Evolutionary conservation across 2,888 invertebrate species (phyloP).

Genomic region (Invenusta paracnida): DNA sequence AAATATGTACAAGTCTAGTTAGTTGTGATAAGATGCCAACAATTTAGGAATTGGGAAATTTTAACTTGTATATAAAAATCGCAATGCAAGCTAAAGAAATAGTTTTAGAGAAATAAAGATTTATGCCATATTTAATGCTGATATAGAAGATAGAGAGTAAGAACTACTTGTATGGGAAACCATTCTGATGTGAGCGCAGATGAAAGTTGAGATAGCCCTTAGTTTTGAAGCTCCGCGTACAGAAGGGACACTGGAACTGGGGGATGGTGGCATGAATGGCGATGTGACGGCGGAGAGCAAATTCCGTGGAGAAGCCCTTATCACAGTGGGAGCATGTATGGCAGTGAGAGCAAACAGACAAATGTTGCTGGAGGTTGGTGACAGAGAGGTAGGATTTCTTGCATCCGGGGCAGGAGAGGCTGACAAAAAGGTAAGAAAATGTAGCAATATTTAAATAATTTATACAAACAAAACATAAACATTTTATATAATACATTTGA

Average conservation of each 20-base stretch:
- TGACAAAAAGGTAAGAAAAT: too few relatives aligned
- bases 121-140: too few relatives aligned
- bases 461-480: too few relatives aligned
- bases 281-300: neutral
- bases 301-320: neutral
- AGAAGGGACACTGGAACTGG: neutral
- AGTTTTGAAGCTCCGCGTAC: neutral
- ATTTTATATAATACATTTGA: too few relatives aligned
- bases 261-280: neutral
- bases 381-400: neutral
- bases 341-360: neutral
- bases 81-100: too few relatives aligned
- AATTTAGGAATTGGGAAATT: too few relatives aligned
- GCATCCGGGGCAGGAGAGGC: neutral
- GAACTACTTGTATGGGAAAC: neutral
- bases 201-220: neutral
- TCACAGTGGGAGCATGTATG: neutral
- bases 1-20: too few relatives aligned
- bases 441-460: too few relatives aligned
- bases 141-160: too few relatives aligned
- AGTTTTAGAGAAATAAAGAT: too few relatives aligned
- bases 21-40: too few relatives aligned
- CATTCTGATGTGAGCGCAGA: neutral
- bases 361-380: neutral
- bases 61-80: too few relatives aligned